A percentile compares a stretch with the other conserved stretches of the same genome.
phyloP scores from a whole-genome alignment of 2,888 invertebrate species.

The Synergus itoensis region DNA sequence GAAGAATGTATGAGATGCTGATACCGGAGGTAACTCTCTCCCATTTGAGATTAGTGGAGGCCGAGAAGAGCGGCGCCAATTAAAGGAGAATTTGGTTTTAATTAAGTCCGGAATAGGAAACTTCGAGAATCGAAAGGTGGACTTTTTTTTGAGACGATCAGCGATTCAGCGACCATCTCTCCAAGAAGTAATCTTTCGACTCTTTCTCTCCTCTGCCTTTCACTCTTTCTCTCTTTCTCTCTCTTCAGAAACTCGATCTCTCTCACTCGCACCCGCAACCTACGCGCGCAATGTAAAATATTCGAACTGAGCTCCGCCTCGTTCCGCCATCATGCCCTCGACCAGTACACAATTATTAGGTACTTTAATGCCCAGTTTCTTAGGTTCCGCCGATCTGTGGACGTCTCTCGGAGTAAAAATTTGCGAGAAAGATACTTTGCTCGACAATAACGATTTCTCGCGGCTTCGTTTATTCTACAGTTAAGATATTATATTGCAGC shows the following conservation, averaged over 20 bases:
- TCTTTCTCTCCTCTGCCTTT: slow-evolving; percentile 43
- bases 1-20: slow-evolving; percentile 27
- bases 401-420: slow-evolving; percentile 33
- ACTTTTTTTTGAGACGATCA: slow-evolving; percentile 49
- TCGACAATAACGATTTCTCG: slow-evolving; percentile 30
- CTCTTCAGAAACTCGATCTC: slow-evolving; percentile 43
- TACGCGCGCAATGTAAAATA: slow-evolving; percentile 63
- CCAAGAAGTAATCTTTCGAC: slow-evolving; percentile 41
- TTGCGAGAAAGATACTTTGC: slow-evolving; percentile 13
- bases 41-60: background rate
- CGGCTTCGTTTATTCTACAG: slow-evolving; percentile 36
- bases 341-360: slow-evolving; percentile 72
- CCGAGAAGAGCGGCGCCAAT: slow-evolving; percentile 33
- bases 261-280: slow-evolving; percentile 52
- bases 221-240: slow-evolving; percentile 43
- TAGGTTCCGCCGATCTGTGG: slow-evolving; percentile 41
- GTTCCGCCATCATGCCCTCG: slow-evolving; percentile 72
- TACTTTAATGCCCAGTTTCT: slow-evolving; percentile 60
- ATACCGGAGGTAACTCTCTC: slow-evolving; percentile 10
- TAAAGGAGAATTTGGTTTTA: slow-evolving; percentile 62
- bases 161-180: slow-evolving; percentile 49
- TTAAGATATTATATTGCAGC: slow-evolving; percentile 21
- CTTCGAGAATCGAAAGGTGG: slow-evolving; percentile 64
- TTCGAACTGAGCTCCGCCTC: slow-evolving; percentile 71
- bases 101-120: slow-evolving; percentile 68